Base-by-base conservation (phyloP, 2,888 invertebrate species). In the Xiphydria camelus region DNA sequence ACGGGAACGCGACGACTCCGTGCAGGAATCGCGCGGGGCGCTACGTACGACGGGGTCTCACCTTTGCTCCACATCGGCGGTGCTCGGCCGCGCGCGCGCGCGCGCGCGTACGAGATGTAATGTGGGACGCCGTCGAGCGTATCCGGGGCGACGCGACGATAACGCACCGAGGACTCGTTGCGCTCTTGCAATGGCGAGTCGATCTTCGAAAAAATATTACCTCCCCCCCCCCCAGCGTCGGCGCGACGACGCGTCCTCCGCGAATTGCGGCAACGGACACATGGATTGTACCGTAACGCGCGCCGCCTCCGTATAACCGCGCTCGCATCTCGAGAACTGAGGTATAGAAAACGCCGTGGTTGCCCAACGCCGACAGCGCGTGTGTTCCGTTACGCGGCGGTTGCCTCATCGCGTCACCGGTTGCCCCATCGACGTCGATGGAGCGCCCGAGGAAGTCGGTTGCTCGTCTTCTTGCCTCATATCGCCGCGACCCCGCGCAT, bases 71-170 rank as follows among this genome's bases (percentile, higher is more conserved):
- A 59, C 51, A 62, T 62, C 53, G 47, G 47, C 53, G 54, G 48
- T 45, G n/a, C 50, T 46, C 45, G 42, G 18, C 55, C 46, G 43
- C 40, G 47, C 48, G 45, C 57, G 57, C n/a, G n/a, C n/a, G n/a
- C n/a, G n/a, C n/a, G n/a, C n/a, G n/a, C n/a, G n/a, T n/a, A n/a
- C n/a, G n/a, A n/a, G n/a, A n/a, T n/a, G n/a, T n/a, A n/a, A 62
- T 57, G 53, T 59, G 51, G 53, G 53, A 51, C 58, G 55, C 55
- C 56, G 53, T 59, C 58, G 53, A 61, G 57, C 58, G 57, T 58
- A 64, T 63, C 62, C 61, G 59, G 63, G 59, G 53, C 64, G 53
- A 23, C 45, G 57, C 53, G 56, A 53, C 55, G 53, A 55, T 53
- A 57, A 59, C 52, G 45, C 49, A 29, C 47, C 47, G 41, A 29